These are phyloP conservation scores for Tipula vernalis DNA, from an alignment of 2,888 invertebrate genomes.

Conservation along the genomic window DNA sequence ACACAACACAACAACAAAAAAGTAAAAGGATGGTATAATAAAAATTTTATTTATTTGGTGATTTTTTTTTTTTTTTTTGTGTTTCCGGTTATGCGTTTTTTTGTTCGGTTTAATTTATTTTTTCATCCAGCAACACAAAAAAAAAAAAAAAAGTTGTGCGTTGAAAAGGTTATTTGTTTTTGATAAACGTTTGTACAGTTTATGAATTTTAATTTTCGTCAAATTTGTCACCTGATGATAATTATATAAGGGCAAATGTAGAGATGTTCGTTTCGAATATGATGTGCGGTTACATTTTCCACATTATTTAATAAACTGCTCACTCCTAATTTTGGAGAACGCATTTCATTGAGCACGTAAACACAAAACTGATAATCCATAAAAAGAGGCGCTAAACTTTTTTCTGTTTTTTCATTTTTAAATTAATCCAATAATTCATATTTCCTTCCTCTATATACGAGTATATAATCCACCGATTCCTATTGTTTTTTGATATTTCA, in stretches of 20 bases:
- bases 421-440: neutral
- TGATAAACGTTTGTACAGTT: neutral
- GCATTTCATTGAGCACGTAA: neutral
- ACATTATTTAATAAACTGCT: neutral
- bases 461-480: neutral
- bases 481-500: neutral
- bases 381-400: neutral
- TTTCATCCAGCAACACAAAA: neutral
- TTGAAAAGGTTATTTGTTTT: slow-evolving; percentile 4
- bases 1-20: neutral
- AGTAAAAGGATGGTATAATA: neutral
- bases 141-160: neutral
- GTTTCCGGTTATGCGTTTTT: neutral
- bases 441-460: neutral
- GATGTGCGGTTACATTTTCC: neutral
- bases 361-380: neutral
- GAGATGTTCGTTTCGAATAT: neutral
- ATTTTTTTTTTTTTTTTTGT: neutral
- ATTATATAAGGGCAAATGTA: neutral
- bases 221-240: neutral
- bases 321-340: neutral
- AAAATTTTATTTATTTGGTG: neutral
- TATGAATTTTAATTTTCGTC: neutral
- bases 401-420: neutral
- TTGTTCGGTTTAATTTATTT: neutral